Base-by-base conservation (phyloP, 1,140 invertebrate species). In the Cotesia chilonis region DNA sequence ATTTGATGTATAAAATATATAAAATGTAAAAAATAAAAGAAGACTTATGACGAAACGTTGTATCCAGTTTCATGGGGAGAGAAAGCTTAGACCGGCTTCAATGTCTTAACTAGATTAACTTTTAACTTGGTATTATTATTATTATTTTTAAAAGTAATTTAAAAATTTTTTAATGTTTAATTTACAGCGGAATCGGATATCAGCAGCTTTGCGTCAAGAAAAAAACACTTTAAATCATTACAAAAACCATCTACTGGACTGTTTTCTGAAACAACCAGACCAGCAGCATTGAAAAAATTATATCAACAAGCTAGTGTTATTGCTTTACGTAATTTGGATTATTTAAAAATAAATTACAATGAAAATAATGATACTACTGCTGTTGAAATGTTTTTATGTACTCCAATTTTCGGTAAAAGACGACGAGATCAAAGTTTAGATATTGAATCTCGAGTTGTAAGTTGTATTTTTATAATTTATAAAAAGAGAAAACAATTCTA, bases 371-470 rank as follows among this genome's bases (percentile, higher is more conserved):
- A 86, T 75, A 84, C 84, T 68, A 82, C 83, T 68, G 89, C 88
- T 71, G 85, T 88, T 80, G 81, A 87, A 70, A 85, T 91, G 87
- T 92, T 94, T 82, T 87, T 94, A 69, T 94, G 94, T 85, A 93
- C 93, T 67, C 93, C 93, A 36, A 90, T 95, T 17, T 89, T 95
- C 72, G 91, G 91, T 67, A 20, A 57, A 52, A 90, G 89, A 76
- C 88, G 91, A 77, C 88, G 91, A 77, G 90, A 90, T 74, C 89
- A 93, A 41, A 92, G 94, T 82, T 91, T 94, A 74, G 94, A 95
- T 80, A 96, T 96, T 78, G 94, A 96, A 87, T 95, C 94, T 57
- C 89, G 93, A 85, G 90, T 94, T 89, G 94, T 96, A 88, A 93
- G 91, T 90, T 47, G 38, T 57, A 9, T 20, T 47, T 47, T 47